Evolutionary conservation across 2,797 vertebrate species (phyloP), one percentile per base, ranked within the genome.

Genomic region (Bufotes viridis): DNA sequence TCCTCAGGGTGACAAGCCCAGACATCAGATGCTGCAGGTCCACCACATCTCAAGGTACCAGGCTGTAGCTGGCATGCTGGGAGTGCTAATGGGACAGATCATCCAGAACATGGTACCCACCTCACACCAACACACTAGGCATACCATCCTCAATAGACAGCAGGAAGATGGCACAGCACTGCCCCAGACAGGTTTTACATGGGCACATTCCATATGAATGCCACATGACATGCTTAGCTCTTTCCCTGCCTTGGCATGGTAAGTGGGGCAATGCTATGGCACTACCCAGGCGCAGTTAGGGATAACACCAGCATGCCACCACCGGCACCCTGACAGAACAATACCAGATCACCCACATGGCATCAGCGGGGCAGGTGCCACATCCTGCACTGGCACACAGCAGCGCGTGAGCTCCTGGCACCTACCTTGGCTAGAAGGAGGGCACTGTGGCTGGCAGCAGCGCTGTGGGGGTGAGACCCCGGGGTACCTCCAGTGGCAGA

Each of bases 351-450:
- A 6, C 49, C 15, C 74, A 78, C 51, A 78, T 78, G 74, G 75
- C 78, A 86, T 51, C n/a, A 14, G 63, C 60, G 42, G 63, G 58
- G 49, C 67, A 81, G 61, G 75, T 86, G 84, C 18, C 22, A n/a
- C 61, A 42, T 42, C 42, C 42, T 42, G 22, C 61, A n/a, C 61
- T 60, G 55, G 8, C 22, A 72, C 3, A 42, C 1, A 57, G 24
- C 13, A 58, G 5, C 20, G 22, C 24, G 24, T 22, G 67, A 57
- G 11, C 70, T 7, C 17, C 57, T 22, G 67, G 24, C 24, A 91
- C 93, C 78, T 92, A 94, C 94, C 94, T 94, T 95, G 65, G 92
- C 92, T 22, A 92, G 72, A 7, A 92, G 69, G 0, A 93, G 86
- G 49, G 90, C 87, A 90, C 91, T 93, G 78, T 94, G 93, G 90